Conservation (phyloP, 1,140 invertebrate species). For the Tetragonula clypearis region DNA sequence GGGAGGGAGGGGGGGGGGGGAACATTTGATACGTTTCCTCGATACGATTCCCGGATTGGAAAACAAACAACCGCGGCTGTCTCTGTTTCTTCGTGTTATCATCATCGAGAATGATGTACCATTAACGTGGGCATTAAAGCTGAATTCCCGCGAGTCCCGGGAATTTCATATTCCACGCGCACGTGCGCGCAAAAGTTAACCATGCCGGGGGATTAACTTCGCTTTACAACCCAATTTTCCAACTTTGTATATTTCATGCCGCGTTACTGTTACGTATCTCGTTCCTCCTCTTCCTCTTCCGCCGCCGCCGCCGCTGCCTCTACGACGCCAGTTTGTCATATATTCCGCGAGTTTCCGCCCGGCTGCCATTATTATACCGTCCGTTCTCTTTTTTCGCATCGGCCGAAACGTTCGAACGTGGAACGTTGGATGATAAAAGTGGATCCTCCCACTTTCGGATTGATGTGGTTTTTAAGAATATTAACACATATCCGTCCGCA, state of each 20-base stretch:
- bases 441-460: no score
- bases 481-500: no score
- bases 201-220: slow-evolving; percentile 44
- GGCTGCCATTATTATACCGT: slow-evolving; percentile 4
- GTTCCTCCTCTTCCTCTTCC: no score
- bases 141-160: slow-evolving; percentile 33
- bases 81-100: slow-evolving; percentile 25
- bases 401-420: neutral
- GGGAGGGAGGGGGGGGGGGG: no score
- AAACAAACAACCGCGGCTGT: neutral
- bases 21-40: no score
- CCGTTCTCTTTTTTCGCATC: slow-evolving; percentile 6
- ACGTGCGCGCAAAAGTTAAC: slow-evolving; percentile 46
- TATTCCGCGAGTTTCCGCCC: slow-evolving; percentile 13
- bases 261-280: slow-evolving; percentile 20
- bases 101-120: slow-evolving; percentile 34
- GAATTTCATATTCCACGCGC: slow-evolving; percentile 46
- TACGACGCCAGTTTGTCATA: slow-evolving; percentile 15
- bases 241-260: slow-evolving; percentile 49
- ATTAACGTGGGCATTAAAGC: slow-evolving; percentile 51
- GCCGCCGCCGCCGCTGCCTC: neutral
- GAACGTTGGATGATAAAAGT: no score
- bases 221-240: slow-evolving; percentile 51
- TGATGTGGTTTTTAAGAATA: neutral
- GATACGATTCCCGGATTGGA: no score